A percentile compares a stretch with the other conserved stretches of the same genome.
These are phyloP conservation scores for Campoletis raptor DNA, from an alignment of 2,888 invertebrate genomes.

Conservation along the genomic window DNA sequence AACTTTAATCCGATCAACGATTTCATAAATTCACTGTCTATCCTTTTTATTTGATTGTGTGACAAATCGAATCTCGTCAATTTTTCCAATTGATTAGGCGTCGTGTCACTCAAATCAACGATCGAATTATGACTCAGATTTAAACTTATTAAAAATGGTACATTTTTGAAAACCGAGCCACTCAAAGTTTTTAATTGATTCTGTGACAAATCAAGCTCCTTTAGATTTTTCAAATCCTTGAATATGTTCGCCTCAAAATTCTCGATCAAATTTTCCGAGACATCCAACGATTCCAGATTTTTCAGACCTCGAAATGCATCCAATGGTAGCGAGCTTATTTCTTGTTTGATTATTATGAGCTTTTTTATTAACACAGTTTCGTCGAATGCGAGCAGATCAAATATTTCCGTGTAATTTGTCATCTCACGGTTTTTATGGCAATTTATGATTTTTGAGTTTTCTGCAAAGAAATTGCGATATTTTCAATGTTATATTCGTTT, in stretches of 20 bases:
- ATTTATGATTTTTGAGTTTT: constrained; percentile 65
- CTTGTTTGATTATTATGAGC: constrained; percentile 86
- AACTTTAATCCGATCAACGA: constrained; percentile 84
- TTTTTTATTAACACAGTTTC: constrained; percentile 84
- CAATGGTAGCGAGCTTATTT: constrained; percentile 85
- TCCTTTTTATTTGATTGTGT: constrained; percentile 83
- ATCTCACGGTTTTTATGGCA: constrained; percentile 72
- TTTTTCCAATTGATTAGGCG: constrained; percentile 75
- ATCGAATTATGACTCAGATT: constrained; percentile 85
- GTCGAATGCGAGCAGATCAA: constrained; percentile 79
- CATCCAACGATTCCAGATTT: constrained; percentile 85
- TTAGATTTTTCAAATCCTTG: constrained; percentile 77
- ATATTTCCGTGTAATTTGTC: constrained; percentile 70
- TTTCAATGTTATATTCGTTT: neutral
- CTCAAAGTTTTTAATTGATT: constrained; percentile 77
- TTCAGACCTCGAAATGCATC: constrained; percentile 85
- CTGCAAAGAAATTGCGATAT: constrained; percentile 58
- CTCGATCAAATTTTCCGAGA: constrained; percentile 86
- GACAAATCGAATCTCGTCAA: constrained; percentile 78
- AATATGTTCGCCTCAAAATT: constrained; percentile 85
- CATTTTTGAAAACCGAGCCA: constrained; percentile 73
- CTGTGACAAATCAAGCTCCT: constrained; percentile 85
- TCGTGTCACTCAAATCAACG: constrained; percentile 79
- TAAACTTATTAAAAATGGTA: constrained; percentile 84
- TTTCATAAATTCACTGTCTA: constrained; percentile 84